Evolutionary conservation across 2,797 vertebrate species (phyloP), one percentile per base, ranked within the genome.

Genomic region (Tachyglossus aculeatus): DNA sequence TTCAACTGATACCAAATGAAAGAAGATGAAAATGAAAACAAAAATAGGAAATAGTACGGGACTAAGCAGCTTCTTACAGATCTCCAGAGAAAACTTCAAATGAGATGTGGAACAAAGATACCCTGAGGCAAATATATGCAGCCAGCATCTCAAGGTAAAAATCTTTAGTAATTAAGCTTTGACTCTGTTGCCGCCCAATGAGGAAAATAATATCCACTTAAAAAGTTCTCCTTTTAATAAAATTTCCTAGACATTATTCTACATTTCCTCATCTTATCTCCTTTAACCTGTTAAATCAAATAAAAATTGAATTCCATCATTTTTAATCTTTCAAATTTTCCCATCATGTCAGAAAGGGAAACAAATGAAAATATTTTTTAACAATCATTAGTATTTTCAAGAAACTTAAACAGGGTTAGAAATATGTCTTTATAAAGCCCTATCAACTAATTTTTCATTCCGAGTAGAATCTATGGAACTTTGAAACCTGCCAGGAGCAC

Each of bases 91-190:
- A 45, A 68, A 60, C 21, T 8, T 27, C 15, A 22, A n/a, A 31
- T 18, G 27, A 6, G 25, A 45, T 16, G 27, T 24, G 14, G 10
- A 57, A 53, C 19, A 29, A 33, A 71, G 40, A 38, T 53, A 75
- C 56, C 66, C 55, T 11, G 47, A 65, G 58, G n/a, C 52, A 52
- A 36, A 24, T 14, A 16, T 41, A 6, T 1, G 16, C n/a, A 21
- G 31, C 29, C 11, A 73, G 60, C 52, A 32, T 33, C 5, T 24
- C 38, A 43, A 52, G 78, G 50, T 57, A 67, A 38, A 72, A 64
- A 71, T 79, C 59, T 71, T 72, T 36, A 67, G 47, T 63, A 75
- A 82, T 71, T 60, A 81, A 74, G 68, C 29, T 76, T 22, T 71
- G 71, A 84, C 75, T 61, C 37, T 41, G 24, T 9, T 27, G 19